phyloP scores from a whole-genome alignment of 2,888 invertebrate species.

The Idaea aversata region DNA sequence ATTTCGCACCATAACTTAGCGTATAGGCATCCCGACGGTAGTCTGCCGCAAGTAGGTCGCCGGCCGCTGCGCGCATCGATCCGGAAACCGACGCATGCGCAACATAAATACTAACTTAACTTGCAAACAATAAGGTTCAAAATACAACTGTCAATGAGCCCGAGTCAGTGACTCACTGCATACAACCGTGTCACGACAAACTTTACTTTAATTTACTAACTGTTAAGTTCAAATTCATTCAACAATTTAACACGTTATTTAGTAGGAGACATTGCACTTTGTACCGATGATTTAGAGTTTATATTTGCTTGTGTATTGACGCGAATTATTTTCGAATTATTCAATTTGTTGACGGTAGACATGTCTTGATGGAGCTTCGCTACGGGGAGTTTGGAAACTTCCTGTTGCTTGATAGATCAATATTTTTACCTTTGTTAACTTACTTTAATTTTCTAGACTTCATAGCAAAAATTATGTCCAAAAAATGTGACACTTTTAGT shows the following conservation, averaged over 20 bases:
- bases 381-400: background rate
- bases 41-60: slow-evolving; percentile 62
- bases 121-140: slow-evolving; percentile 21
- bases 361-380: background rate
- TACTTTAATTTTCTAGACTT: background rate
- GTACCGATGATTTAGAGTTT: background rate
- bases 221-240: background rate
- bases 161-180: slow-evolving; percentile 5
- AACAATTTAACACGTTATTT: background rate
- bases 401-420: background rate
- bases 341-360: background rate
- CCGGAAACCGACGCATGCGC: slow-evolving; percentile 62
- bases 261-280: background rate
- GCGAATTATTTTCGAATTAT: background rate
- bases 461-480: too few relatives aligned
- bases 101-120: slow-evolving; percentile 28
- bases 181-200: background rate
- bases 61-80: slow-evolving; percentile 68
- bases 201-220: background rate
- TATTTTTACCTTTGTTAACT: background rate
- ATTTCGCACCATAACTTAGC: slow-evolving; percentile 10
- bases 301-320: background rate
- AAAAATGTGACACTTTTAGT: too few relatives aligned
- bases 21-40: slow-evolving; percentile 1
- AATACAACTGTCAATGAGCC: slow-evolving; percentile 23